Evolutionary conservation across 2,113 vertebrate species (phyloP), one percentile per base, ranked within the genome.

Genomic region (Emberiza fucata): DNA sequence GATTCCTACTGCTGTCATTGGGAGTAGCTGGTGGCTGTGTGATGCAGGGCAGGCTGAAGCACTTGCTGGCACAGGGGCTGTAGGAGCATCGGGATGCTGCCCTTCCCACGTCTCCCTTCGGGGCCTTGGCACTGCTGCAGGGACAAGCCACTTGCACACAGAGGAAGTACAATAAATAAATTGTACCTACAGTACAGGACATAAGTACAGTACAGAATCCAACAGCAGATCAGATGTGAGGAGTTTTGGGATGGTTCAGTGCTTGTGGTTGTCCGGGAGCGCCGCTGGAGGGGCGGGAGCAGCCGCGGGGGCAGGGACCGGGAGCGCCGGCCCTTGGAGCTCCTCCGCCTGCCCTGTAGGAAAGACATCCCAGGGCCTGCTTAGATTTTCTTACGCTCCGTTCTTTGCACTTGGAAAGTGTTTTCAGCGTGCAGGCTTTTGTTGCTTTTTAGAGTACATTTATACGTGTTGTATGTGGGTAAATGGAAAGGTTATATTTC

Each of bases 71-170:
- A 5, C 8, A 0, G 57, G 17, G 53, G 13, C 57, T 70, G 2
- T 21, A 27, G 0, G 8, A 35, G 6, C 54, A 0, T 0, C 6
- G 23, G 56, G 19, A 23, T 31, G 47, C 64, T 40, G 40, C 6
- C 0, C 0, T 31, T 76, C 40, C 28, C 44, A 29, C 7, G 2
- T 19, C 60, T 57, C 37, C 1, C 0, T 75, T 91, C 47, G 5
- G 61, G 15, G 37, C 85, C 31, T 60, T 2, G 4, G 29, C 45
- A 1, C 25, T 47, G 8, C 35, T 59, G 56, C 56, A 54, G 24
- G 14, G 61, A 37, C 60, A 45, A 76, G 40, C 45, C 24, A 39
- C 50, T 64, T 48, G 17, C 73, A 50, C 27, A 28, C 23, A 50
- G 37, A 65, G 44, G 23, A 40, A 27, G 1, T 33, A 3, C 0